Percentiles rank a stretch among this genome's conserved stretches.
Conservation (phyloP, 2,113 vertebrate species). For the Ornithorhynchus anatinus region DNA sequence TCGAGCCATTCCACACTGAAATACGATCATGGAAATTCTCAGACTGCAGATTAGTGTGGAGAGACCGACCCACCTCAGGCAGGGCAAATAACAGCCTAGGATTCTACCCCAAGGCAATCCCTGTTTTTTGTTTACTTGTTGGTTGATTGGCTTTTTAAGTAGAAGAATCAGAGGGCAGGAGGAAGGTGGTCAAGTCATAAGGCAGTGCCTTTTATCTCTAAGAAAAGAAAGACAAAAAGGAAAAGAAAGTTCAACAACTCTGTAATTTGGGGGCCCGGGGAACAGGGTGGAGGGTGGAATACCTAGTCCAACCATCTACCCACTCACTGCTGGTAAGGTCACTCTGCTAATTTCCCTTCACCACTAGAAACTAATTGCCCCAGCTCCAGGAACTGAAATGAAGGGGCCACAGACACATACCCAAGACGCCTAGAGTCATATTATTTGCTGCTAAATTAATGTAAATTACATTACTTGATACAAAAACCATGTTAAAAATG, state of each 20-base stretch:
- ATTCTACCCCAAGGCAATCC: slow-evolving; percentile 9
- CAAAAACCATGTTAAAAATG: slow-evolving; percentile 51
- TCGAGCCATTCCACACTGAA: slow-evolving; percentile 34
- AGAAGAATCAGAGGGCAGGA: neutral
- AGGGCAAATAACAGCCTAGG: no score
- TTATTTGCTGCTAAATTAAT: slow-evolving; percentile 68
- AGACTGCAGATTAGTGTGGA: slow-evolving; percentile 3
- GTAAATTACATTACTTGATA: slow-evolving; percentile 66
- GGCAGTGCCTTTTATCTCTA: slow-evolving; percentile 16
- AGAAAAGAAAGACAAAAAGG: neutral
- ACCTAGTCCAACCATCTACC: slow-evolving; percentile 9
- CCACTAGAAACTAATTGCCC: slow-evolving; percentile 59
- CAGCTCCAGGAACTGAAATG: slow-evolving; percentile 47
- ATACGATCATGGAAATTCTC: slow-evolving; percentile 39
- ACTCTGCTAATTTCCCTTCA: slow-evolving; percentile 47
- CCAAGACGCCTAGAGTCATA: slow-evolving; percentile 55
- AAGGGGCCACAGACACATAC: slow-evolving; percentile 53
- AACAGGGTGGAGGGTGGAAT: neutral
- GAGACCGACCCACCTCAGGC: slow-evolving; percentile 1
- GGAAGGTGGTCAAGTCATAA: neutral
- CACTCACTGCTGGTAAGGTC: slow-evolving; percentile 17
- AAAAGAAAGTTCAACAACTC: neutral
- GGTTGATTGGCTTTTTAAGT: slow-evolving; percentile 9
- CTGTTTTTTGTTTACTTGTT: slow-evolving; percentile 1
- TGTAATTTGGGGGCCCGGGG: slow-evolving; percentile 29